Evolutionary conservation across 2,797 vertebrate genomes (phyloP).

Genomic region (Anguilla pacifica): DNA sequence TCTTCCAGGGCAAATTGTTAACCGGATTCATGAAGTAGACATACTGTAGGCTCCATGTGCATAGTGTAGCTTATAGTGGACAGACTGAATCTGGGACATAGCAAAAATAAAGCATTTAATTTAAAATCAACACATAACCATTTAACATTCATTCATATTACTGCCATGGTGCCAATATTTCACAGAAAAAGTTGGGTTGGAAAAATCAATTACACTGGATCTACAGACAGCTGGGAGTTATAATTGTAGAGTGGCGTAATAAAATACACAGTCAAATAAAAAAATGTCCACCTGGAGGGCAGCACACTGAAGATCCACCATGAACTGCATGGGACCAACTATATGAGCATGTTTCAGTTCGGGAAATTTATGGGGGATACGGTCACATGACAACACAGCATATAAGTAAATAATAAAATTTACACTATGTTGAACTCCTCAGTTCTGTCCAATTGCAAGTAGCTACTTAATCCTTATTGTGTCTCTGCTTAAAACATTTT

Average conservation of each 20-base stretch:
- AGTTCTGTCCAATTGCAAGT: not conserved
- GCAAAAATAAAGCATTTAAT: not conserved
- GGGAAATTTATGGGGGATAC: constrained; percentile 17
- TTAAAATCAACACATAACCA: not conserved
- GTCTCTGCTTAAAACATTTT: not conserved
- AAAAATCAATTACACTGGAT: not conserved
- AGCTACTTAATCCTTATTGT: not conserved
- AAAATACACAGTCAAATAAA: constrained; percentile 63
- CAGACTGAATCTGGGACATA: not conserved
- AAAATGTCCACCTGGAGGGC: constrained; percentile 59
- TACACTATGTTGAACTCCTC: not conserved
- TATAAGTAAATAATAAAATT: not conserved
- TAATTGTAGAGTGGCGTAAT: constrained; percentile 22
- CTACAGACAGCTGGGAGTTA: not conserved
- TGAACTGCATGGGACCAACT: constrained; percentile 57
- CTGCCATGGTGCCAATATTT: not conserved
- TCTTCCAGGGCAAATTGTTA: too few relatives aligned
- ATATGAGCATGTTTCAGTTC: constrained; percentile 72
- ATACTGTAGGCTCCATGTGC: too few relatives aligned
- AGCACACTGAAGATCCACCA: constrained; percentile 60
- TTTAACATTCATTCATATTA: not conserved
- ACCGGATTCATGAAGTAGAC: too few relatives aligned
- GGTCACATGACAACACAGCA: not conserved
- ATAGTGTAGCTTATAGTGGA: too few relatives aligned
- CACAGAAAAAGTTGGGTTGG: not conserved